Percentiles rank a stretch among this genome's conserved stretches.
Conservation (phyloP, 1,140 invertebrate genomes). For the Glossosoma conforme region DNA sequence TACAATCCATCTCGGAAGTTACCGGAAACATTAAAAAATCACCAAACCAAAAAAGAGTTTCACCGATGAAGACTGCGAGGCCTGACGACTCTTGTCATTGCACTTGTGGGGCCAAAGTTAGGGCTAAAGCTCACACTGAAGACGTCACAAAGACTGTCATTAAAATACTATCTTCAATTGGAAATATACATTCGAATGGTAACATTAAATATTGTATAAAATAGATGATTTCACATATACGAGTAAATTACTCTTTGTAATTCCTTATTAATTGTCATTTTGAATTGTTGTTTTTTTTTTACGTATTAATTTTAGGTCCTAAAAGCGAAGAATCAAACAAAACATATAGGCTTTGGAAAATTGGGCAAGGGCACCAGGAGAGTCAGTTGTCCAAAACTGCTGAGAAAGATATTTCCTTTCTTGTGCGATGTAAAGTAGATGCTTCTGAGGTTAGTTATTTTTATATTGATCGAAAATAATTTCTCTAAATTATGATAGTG, state of each 20-base stretch:
- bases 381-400: conserved; percentile 36
- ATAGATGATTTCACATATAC: conserved; percentile 1
- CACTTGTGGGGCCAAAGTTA: neutral
- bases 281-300: neutral
- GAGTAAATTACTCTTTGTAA: neutral
- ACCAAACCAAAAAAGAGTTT: neutral
- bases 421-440: conserved; percentile 45
- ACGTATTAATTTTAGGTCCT: conserved; percentile 17
- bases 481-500: neutral
- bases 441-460: conserved; percentile 38
- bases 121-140: neutral
- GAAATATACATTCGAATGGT: neutral
- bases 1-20: neutral
- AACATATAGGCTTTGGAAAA: conserved; percentile 43
- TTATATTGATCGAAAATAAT: neutral
- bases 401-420: conserved; percentile 38
- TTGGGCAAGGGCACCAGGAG: conserved; percentile 35
- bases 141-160: neutral
- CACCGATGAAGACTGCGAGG: neutral
- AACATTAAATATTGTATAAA: neutral
- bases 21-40: neutral
- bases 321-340: conserved; percentile 7
- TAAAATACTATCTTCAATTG: neutral
- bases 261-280: neutral
- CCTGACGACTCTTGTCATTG: neutral